Evolutionary conservation across 1,140 invertebrate genomes (phyloP), one percentile per base, ranked within the genome.

Genomic region (Galendromus occidentalis): DNA sequence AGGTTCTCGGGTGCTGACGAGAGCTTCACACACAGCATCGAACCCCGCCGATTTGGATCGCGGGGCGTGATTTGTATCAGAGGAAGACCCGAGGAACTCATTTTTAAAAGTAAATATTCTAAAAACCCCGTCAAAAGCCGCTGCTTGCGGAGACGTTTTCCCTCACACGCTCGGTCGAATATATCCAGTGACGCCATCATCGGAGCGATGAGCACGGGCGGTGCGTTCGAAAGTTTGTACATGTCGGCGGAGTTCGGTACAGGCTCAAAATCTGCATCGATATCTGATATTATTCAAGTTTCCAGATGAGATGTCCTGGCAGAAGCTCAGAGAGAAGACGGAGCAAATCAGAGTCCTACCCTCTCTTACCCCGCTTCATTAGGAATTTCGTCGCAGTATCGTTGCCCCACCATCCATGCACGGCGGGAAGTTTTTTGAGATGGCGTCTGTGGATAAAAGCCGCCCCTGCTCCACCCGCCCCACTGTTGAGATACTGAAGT

Each of bases 221-320:
- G 76, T 9, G 82, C 78, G 71, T 82, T 83, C 64, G 75, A 78
- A 7, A 83, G 69, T 65, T 79, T 72, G 70, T 80, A 82, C 14
- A 75, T 76, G 65, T 75, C 72, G 7, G 79, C 77, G 1, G 51
- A 59, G 22, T 9, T 80, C 80, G 12, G 71, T 68, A 64, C 71
- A 73, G 76, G 67, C 41, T 80, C 77, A 69, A 80, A 75, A 41
- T 76, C 77, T 77, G 66, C 25, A 71, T 69, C 33, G 33, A 39
- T 6, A 39, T 9, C 9, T 9, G 33, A 39, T 39, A 39, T 39
- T 39, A 39, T 39, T 39, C 33, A 39, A 39, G 4, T 39, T 39
- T 39, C n/a, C n/a, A n/a, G n/a, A n/a, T n/a, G n/a, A n/a, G n/a
- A n/a, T n/a, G n/a, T n/a, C n/a, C n/a, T n/a, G n/a, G n/a, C n/a